Percentiles rank a stretch among this genome's conserved stretches.
Evolutionary conservation across 2,888 invertebrate genomes (phyloP).

Genomic region (Mythimna pallens): DNA sequence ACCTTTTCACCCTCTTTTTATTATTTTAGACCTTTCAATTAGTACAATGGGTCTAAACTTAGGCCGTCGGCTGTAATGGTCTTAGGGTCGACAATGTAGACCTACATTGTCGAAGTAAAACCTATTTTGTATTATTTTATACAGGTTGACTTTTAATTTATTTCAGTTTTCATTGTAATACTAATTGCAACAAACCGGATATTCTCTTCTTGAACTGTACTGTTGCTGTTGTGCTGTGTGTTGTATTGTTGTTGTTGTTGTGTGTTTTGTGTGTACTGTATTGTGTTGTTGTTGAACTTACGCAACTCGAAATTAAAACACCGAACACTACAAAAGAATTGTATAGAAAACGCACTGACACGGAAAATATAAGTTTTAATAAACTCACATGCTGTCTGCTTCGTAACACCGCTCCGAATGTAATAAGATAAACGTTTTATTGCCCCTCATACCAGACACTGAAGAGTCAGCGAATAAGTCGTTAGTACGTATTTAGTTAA

Average conservation of each 20-base stretch:
- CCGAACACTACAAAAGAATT: conserved; percentile 15
- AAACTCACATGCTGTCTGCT: conserved; percentile 51
- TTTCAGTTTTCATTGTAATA: background rate
- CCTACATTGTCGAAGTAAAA: background rate
- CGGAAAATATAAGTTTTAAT: conserved; percentile 52
- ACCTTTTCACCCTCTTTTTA: background rate
- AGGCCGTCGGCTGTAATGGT: background rate
- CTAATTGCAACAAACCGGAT: no score
- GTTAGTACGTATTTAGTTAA: conserved; percentile 66
- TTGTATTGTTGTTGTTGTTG: no score
- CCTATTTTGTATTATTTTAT: background rate
- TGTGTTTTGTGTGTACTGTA: no score
- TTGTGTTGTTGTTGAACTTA: no score
- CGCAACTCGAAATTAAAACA: conserved; percentile 10
- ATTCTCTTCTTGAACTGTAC: no score
- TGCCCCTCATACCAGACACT: conserved; percentile 61
- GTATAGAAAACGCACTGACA: conserved; percentile 27
- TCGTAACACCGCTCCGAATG: conserved; percentile 46
- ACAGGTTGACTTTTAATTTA: background rate
- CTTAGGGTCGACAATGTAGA: no score
- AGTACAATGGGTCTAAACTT: background rate
- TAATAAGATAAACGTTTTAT: conserved; percentile 54
- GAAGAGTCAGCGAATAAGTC: conserved; percentile 58
- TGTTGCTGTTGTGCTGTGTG: no score
- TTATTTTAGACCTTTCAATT: conserved; percentile 31